Conservation (phyloP, 2,113 vertebrate genomes). For the Crotalus helleri region DNA sequence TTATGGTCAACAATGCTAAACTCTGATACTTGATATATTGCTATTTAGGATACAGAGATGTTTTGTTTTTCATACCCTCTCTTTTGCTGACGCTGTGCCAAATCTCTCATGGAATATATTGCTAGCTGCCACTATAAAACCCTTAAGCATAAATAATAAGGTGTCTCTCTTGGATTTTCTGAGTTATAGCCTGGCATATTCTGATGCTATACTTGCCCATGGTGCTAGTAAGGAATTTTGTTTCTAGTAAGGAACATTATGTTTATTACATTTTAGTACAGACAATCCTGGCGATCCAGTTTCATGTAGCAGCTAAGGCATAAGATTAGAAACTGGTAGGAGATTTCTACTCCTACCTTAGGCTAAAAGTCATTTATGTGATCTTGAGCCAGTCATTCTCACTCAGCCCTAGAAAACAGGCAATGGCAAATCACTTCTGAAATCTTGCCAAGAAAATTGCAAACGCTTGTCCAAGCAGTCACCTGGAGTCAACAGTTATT, state of each 20-base stretch:
- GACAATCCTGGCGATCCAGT: background rate
- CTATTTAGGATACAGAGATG: background rate
- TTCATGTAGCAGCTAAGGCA: background rate
- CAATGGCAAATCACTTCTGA: background rate
- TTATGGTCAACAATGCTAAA: background rate
- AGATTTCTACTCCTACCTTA: background rate
- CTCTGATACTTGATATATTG: background rate
- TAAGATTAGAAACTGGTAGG: background rate
- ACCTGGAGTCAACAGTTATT: background rate
- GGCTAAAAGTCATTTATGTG: background rate
- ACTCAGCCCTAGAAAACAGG: background rate
- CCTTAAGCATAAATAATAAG: background rate
- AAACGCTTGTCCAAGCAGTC: background rate
- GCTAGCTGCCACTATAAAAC: background rate
- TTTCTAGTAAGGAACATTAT: background rate
- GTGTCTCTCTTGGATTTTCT: background rate
- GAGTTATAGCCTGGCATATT: background rate
- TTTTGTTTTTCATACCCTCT: background rate
- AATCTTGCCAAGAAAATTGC: background rate
- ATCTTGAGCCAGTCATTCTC: background rate
- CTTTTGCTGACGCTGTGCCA: background rate
- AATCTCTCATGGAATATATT: background rate
- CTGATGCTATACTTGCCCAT: background rate
- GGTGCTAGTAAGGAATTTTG: background rate
- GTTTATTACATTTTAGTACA: background rate